These are phyloP conservation scores for Geophilus truncorum DNA, from an alignment of 2,888 invertebrate species.

Conservation along the genomic window DNA sequence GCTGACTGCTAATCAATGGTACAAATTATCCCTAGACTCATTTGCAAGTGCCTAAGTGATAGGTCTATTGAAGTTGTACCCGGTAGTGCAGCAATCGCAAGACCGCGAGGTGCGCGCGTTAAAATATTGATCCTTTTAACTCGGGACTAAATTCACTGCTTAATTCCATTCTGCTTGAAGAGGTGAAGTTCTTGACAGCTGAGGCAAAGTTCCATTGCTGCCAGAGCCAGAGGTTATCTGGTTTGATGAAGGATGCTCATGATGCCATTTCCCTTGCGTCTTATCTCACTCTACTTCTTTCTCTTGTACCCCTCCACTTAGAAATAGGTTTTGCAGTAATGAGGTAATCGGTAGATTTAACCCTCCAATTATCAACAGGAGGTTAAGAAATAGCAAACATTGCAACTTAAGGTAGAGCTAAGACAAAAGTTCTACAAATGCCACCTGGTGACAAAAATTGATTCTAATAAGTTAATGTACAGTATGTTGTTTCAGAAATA, in stretches of 20 bases:
- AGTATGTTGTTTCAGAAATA: too few species aligned
- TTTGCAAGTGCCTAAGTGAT: not conserved
- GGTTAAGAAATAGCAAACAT: too few species aligned
- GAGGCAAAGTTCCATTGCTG: not conserved
- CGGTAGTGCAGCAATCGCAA: not conserved
- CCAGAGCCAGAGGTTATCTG: not conserved
- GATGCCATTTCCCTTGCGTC: not conserved
- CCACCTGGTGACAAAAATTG: too few species aligned
- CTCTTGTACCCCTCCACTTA: too few species aligned
- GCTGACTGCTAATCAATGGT: not conserved
- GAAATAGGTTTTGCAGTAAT: too few species aligned
- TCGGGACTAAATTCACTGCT: not conserved
- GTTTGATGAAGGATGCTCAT: not conserved
- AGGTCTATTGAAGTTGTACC: not conserved
- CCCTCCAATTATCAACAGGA: too few species aligned
- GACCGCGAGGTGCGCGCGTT: not conserved
- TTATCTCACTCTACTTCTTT: not conserved
- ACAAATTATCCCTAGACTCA: not conserved
- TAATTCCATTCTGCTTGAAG: constrained; percentile 4
- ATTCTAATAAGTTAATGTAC: too few species aligned
- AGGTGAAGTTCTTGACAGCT: not conserved
- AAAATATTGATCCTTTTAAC: constrained; percentile 4
- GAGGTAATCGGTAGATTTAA: too few species aligned
- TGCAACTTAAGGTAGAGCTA: too few species aligned
- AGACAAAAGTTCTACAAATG: too few species aligned